Conservation (phyloP, 2,797 vertebrate genomes). For the Tauraco hartlaubi region DNA sequence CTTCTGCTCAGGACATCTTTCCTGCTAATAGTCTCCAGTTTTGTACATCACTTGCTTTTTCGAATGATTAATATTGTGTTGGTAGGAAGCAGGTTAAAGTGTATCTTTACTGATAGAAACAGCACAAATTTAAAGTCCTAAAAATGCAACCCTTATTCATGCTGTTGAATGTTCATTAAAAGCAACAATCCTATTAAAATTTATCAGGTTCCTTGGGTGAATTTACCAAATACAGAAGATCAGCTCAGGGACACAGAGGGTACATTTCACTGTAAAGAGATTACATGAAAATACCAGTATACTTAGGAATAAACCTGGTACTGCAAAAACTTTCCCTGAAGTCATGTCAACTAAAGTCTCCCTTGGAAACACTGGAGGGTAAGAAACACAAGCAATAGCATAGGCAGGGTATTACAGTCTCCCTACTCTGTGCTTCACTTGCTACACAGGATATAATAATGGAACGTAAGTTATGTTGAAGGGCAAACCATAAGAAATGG, state of each 20-base stretch:
- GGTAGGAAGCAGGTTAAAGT: constrained; percentile 3
- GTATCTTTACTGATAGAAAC: constrained; percentile 33
- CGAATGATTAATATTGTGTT: not conserved
- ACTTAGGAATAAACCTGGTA: not conserved
- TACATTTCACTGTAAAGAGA: not conserved
- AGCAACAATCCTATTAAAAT: not conserved
- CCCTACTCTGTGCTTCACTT: not conserved
- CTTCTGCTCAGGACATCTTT: not conserved
- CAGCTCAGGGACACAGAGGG: not conserved
- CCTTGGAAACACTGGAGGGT: not conserved
- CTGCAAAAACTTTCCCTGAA: not conserved
- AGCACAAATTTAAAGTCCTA: constrained; percentile 1
- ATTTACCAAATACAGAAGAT: not conserved
- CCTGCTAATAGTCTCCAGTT: not conserved
- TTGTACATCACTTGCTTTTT: not conserved
- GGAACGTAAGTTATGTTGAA: not conserved
- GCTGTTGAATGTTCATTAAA: not conserved
- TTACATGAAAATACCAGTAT: not conserved
- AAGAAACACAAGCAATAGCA: not conserved
- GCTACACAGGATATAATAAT: not conserved
- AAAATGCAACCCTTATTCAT: not conserved
- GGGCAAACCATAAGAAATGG: not conserved
- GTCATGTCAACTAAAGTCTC: not conserved
- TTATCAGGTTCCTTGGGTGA: not conserved
- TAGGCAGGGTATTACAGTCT: not conserved